Evolutionary conservation across 1,140 invertebrate genomes (phyloP).

Genomic region (Pectinophora gossypiella): DNA sequence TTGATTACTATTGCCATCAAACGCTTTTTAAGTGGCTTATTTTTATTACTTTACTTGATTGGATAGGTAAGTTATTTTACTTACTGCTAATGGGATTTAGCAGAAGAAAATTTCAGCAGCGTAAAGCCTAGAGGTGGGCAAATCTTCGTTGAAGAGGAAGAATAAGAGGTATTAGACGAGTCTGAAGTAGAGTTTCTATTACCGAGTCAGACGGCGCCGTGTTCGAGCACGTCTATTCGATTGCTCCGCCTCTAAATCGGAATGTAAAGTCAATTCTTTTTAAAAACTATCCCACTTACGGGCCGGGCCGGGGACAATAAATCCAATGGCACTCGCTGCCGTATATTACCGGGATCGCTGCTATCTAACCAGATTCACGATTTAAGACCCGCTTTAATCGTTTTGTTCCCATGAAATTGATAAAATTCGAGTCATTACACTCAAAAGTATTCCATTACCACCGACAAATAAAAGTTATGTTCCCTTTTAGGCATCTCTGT

Average conservation of each 20-base stretch:
- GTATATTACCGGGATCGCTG: slow-evolving; percentile 40
- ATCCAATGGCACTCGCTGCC: slow-evolving; percentile 30
- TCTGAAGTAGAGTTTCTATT: no score
- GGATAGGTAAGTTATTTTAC: no score
- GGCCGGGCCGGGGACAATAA: slow-evolving; percentile 30
- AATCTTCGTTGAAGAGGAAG: no score
- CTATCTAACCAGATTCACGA: slow-evolving; percentile 50
- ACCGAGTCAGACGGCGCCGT: no score
- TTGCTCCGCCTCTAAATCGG: slow-evolving; percentile 1
- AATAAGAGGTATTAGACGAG: no score
- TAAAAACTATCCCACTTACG: slow-evolving; percentile 25
- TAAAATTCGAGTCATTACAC: slow-evolving; percentile 24
- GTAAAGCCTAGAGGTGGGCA: no score
- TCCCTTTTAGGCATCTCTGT: slow-evolving; percentile 10
- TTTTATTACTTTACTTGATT: no score
- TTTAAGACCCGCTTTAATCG: slow-evolving; percentile 48
- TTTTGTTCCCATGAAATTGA: slow-evolving; percentile 45
- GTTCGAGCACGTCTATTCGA: no score
- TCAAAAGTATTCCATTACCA: not conserved
- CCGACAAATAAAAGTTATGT: not conserved
- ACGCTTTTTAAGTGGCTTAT: no score
- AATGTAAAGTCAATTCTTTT: slow-evolving; percentile 10
- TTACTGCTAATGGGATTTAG: no score
- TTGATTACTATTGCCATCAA: no score
- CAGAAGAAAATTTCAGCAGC: no score